Evolutionary conservation across 2,888 invertebrate species (phyloP), one percentile per base, ranked within the genome.

Genomic region (Chironomus riparius): DNA sequence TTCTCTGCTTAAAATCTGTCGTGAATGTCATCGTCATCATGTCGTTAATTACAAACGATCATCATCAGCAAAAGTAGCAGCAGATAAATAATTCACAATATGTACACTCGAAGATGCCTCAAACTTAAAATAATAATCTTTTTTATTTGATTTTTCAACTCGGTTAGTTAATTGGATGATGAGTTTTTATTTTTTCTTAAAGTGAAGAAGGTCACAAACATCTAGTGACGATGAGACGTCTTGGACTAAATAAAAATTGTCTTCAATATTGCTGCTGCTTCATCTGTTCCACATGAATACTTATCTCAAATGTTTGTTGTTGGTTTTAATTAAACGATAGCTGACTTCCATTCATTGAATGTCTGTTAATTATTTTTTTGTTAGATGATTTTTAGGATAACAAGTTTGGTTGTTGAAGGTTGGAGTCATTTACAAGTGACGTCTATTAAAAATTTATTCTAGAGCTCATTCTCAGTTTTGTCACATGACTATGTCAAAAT

Each of bases 151-250:
- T 47, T 70, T 56, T 68, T 72, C 15, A 56, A 56, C 56, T 15
- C 7, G 38, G 15, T 18, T 61, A 72, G 72, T 72, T 72, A 72
- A 72, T 72, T 72, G 72, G 72, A 72, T 72, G 72, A 72, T 72
- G 72, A 72, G 61, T 56, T 62, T 72, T 56, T 38, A n/a, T n/a
- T n/a, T n/a, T n/a, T n/a, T n/a, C n/a, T 28, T 28, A 38, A 38
- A 15, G n/a, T 65, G 62, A 50, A 70, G 70, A 72, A 72, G 72
- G 72, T 72, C 72, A 72, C 15, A 62, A n/a, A 7, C 56, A 56
- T 15, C 56, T 56, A 56, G 50, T 50, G 50, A 15, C 15, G n/a
- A 50, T 50, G n/a, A 50, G n/a, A 15, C 50, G 50, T n/a, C 50
- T 2, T 50, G 15, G 18, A 15, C 56, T 38, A 10, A 28, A 28